Percentiles rank a stretch among this genome's conserved stretches.
These are phyloP conservation scores for Trichoplusia ni DNA, from an alignment of 1,140 invertebrate species.

Conservation along the genomic window DNA sequence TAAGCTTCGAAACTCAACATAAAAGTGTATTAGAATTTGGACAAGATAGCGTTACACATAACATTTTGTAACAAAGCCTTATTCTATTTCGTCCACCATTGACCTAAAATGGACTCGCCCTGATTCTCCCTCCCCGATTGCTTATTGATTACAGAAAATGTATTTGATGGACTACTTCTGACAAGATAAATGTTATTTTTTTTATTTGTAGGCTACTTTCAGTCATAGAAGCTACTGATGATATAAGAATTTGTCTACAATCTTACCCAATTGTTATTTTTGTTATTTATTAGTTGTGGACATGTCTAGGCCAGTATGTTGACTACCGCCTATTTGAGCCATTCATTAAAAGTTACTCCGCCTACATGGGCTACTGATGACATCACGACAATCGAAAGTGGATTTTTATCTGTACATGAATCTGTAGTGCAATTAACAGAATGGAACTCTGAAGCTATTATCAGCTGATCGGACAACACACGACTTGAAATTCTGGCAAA, in stretches of 20 bases:
- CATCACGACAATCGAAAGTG: constrained; percentile 67
- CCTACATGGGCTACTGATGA: constrained; percentile 53
- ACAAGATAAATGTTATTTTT: background rate
- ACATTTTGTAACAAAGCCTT: too few species aligned
- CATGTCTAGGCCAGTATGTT: constrained; percentile 1
- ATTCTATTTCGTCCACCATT: background rate
- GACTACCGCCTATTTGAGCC: constrained; percentile 1
- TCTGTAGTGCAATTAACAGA: constrained; percentile 22
- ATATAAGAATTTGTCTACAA: too few species aligned
- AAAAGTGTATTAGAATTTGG: too few species aligned
- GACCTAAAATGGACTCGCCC: background rate
- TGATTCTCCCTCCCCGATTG: background rate
- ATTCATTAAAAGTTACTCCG: constrained; percentile 18
- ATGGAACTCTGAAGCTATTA: background rate
- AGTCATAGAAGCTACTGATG: too few species aligned
- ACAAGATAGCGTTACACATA: too few species aligned
- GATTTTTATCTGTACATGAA: constrained; percentile 39
- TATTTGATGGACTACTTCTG: background rate
- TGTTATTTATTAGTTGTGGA: background rate
- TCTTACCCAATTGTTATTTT: too few species aligned
- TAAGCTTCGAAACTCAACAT: too few species aligned
- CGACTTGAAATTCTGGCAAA: too few species aligned
- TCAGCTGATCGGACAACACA: background rate
- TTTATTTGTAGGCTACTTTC: too few species aligned
- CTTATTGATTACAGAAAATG: constrained; percentile 8